Evolutionary conservation across 2,797 vertebrate genomes (phyloP).

Genomic region (Poeciliopsis turneri): DNA sequence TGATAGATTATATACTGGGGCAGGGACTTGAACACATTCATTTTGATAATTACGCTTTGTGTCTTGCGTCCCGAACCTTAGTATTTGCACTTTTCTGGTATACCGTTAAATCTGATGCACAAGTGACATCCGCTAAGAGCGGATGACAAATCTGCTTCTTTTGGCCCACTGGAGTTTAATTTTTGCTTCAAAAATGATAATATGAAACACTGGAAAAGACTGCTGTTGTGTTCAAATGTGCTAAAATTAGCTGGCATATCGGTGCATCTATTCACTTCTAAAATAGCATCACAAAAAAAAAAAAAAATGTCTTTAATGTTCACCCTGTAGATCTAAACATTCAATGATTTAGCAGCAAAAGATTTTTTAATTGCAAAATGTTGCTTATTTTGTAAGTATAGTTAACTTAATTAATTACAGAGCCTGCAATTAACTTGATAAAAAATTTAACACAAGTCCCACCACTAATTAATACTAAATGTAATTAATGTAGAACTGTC

Average conservation of each 20-base stretch:
- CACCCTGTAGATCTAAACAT: neutral
- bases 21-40: neutral
- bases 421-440: neutral
- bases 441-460: neutral
- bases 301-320: neutral
- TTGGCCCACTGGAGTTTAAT: neutral
- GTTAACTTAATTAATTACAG: neutral
- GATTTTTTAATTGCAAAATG: neutral
- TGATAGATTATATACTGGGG: neutral
- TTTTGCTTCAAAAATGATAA: neutral
- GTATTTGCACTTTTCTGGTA: neutral
- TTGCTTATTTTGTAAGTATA: neutral
- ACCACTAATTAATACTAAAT: neutral
- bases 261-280: neutral
- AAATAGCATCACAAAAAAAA: neutral
- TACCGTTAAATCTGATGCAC: neutral
- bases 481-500: neutral
- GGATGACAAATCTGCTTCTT: neutral
- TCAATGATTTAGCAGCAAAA: neutral
- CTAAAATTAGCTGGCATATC: neutral
- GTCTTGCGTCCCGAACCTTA: neutral
- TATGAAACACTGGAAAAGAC: neutral
- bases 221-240: neutral
- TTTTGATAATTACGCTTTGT: neutral
- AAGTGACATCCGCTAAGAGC: neutral